Evolutionary conservation across 2,888 invertebrate species (phyloP).

Genomic region (Tryphoninae sp.): DNA sequence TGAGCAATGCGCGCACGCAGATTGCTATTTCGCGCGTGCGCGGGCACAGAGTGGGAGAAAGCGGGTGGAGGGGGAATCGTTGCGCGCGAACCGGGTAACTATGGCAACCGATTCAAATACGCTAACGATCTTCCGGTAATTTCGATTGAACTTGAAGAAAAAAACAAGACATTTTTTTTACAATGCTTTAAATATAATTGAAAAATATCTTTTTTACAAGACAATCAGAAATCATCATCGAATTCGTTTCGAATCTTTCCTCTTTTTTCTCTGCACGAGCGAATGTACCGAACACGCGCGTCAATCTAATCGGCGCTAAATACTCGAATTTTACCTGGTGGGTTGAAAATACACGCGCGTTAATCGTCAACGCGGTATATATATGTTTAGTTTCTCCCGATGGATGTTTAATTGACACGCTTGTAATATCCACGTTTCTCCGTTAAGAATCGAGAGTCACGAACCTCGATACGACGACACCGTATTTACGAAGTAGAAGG

Average conservation of each 20-base stretch:
- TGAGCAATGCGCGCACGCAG: too few relatives aligned
- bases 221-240: background rate
- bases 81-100: too few relatives aligned
- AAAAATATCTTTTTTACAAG: background rate
- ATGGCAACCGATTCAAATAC: too few relatives aligned
- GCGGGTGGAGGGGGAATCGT: too few relatives aligned
- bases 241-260: too few relatives aligned
- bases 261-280: too few relatives aligned
- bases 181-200: too few relatives aligned
- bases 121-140: too few relatives aligned
- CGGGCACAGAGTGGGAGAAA: too few relatives aligned
- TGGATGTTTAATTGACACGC: constrained; percentile 33
- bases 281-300: constrained; percentile 9
- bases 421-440: constrained; percentile 29
- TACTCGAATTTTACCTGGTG: constrained; percentile 46
- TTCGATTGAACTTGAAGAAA: too few relatives aligned
- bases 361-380: constrained; percentile 11
- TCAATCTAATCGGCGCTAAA: constrained; percentile 54
- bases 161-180: too few relatives aligned
- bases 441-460: background rate
- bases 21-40: too few relatives aligned
- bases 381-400: constrained; percentile 20
- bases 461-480: background rate
- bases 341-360: background rate
- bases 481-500: background rate